These are phyloP conservation scores for Microcebus griseorufus DNA, from an alignment of 2,113 vertebrate genomes.

Conservation along the genomic window DNA sequence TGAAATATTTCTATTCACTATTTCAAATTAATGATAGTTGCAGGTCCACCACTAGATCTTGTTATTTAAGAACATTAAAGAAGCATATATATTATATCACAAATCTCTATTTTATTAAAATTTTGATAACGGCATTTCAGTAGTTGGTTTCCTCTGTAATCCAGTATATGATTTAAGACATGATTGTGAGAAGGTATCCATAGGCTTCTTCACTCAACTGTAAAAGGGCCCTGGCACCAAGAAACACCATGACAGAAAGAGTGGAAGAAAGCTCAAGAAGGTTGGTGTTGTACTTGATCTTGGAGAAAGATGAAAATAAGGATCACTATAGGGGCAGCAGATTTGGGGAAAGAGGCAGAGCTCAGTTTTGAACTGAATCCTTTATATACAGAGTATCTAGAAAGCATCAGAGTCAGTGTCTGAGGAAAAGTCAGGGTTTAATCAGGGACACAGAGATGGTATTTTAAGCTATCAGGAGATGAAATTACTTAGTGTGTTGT, in stretches of 20 bases:
- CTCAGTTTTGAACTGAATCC: neutral
- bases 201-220: neutral
- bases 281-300: neutral
- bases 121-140: neutral
- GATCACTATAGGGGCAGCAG: neutral
- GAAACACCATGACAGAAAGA: neutral
- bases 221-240: neutral
- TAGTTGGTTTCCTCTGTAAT: neutral
- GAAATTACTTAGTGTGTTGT: neutral
- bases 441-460: neutral
- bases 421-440: neutral
- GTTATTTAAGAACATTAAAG: neutral
- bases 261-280: rapidly evolving
- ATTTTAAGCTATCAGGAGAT: neutral
- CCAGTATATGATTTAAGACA: neutral
- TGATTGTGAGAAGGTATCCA: neutral
- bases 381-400: neutral
- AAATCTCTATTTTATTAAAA: neutral
- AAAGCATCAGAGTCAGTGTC: neutral
- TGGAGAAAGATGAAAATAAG: neutral
- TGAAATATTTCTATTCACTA: neutral
- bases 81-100: neutral
- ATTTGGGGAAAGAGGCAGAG: neutral
- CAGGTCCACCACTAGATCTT: neutral
- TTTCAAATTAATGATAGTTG: neutral